Evolutionary conservation across 2,888 invertebrate species (phyloP), one percentile per base, ranked within the genome.

Genomic region (Atethmia centrago): DNA sequence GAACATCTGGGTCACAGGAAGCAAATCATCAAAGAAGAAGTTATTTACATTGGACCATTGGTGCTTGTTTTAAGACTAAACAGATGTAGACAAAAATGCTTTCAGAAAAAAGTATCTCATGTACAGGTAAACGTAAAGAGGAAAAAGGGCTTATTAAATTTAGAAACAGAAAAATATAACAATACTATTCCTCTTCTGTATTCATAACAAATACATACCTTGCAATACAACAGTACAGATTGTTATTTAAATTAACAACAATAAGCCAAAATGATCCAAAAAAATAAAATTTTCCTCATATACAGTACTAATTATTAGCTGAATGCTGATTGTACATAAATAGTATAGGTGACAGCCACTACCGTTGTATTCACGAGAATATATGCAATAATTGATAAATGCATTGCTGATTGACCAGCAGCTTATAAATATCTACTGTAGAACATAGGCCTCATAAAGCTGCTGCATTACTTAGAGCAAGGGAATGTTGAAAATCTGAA

Each of bases 41-140:
- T 28, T 49, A 53, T 62, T 51, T 51, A 16, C 8, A 14, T 49
- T 40, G n/a, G 2, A 25, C 16, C 12, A 2, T n/a, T 49, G 28
- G 16, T 36, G 9, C 9, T 74, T 45, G 31, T 49, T 25, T 3
- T 14, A 10, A 9, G 19, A 61, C 3, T 28, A 16, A 25, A 16
- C 0, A 36, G 19, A 42, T 73, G 12, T 74, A 9, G 25, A 36
- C 3, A 74, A 28, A 36, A 55, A 28, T 36, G 10, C 10, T 49
- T 51, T 68, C 3, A 42, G 7, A 12, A 9, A 42, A 67, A 49
- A 45, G 0, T 28, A 16, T 14, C n/a, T n/a, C 16, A 64, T 51
- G 47, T 19, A 71, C 51, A 72, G 87, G 25, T 40, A 49, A 68
- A 73, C 21, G 14, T 55, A n/a, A 31, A 25, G 25, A 53, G 25